Evolutionary conservation across 2,797 vertebrate species (phyloP).

Genomic region (Enteromius anoplus): DNA sequence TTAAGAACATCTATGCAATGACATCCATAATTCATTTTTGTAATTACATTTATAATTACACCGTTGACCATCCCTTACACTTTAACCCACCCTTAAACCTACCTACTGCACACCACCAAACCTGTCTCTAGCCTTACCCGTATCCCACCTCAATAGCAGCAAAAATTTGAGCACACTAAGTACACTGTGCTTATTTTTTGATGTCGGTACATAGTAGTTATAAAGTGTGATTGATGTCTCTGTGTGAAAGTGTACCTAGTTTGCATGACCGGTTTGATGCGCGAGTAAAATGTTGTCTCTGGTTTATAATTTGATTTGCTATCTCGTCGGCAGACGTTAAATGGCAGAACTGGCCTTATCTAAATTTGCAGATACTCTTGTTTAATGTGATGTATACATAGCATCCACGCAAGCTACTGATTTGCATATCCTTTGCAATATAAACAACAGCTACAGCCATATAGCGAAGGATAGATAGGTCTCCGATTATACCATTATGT

Average conservation of each 20-base stretch:
- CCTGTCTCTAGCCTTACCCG: too few relatives aligned
- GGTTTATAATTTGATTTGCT: neutral
- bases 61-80: too few relatives aligned
- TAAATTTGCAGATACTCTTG: neutral
- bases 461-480: constrained; percentile 27
- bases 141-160: too few relatives aligned
- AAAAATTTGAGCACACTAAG: too few relatives aligned
- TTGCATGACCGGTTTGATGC: neutral
- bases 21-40: too few relatives aligned
- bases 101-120: too few relatives aligned
- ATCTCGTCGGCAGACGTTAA: neutral
- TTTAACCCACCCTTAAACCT: too few relatives aligned
- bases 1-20: too few relatives aligned
- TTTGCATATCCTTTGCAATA: constrained; percentile 42
- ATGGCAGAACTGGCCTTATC: neutral
- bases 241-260: neutral
- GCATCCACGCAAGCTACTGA: constrained; percentile 8
- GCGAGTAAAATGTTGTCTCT: neutral
- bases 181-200: too few relatives aligned
- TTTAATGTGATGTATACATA: neutral
- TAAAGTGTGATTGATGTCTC: neutral
- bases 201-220: too few relatives aligned
- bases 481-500: constrained; percentile 43
- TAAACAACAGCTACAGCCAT: constrained; percentile 30
- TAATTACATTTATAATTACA: too few relatives aligned